Base-by-base conservation (phyloP, 2,888 invertebrate genomes). In the Entomobrya proxima region DNA sequence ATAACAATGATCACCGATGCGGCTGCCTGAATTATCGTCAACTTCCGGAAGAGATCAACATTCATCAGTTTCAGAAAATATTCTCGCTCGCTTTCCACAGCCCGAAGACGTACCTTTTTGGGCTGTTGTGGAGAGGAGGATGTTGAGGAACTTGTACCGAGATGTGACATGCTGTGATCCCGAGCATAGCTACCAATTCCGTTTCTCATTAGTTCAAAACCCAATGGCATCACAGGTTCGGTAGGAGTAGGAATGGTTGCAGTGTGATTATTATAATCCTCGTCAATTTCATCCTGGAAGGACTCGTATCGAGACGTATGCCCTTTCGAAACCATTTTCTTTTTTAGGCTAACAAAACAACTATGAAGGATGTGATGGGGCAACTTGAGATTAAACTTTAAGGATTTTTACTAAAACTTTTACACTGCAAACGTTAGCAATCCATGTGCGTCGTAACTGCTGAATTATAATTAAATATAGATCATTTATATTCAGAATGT, bases 41-140 rank as follows among this genome's bases (percentile, higher is more conserved):
- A 64, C 47, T 83, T 84, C 13, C 81, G 69, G 21, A 87, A 61
- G n/a, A 77, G 47, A 27, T 69, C 67, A 21, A 80, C 40, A 67
- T 88, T 87, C 75, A 88, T 82, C 21, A 76, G 37, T 18, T 86
- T 82, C 0, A 87, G 35, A 61, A 85, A 88, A 30, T 85, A 83
- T 2, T 85, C 86, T 18, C 75, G 58, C 30, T 88, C 88, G 30
- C 64, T 85, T 58, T 85, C 86, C 9, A 88, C 83, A 40, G 86
- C 85, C 9, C 85, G 27, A 2, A 88, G 74, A 11, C 88, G 82
- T 50, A 88, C 55, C 4, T 75, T 47, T 30, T 83, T 83, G 0
- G 55, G 58, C 58, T 55, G 74, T 24, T 18, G 24, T 2, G 64
- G 40, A 21, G 32, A 40, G 61, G 58, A 9, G 0, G 55, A 37